Evolutionary conservation across 2,888 invertebrate species (phyloP).

Genomic region (Acleris laterana): DNA sequence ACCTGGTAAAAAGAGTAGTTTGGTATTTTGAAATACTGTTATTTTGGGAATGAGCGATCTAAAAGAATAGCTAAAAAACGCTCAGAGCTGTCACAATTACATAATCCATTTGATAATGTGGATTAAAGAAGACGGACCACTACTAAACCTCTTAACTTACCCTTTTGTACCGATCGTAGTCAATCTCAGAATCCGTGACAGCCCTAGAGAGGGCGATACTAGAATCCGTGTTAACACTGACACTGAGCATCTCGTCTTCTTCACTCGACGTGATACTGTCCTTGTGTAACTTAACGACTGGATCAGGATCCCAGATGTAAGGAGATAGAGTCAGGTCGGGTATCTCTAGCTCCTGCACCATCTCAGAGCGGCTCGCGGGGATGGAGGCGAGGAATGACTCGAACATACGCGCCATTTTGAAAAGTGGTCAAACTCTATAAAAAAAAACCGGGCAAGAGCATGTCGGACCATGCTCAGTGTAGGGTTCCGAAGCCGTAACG

Average conservation of each 20-base stretch:
- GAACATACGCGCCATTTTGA: constrained; percentile 66
- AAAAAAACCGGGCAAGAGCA: no score
- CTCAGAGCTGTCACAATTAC: no score
- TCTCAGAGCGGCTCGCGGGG: constrained; percentile 63
- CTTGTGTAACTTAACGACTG: constrained; percentile 37
- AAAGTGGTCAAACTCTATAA: no score
- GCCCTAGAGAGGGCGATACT: constrained; percentile 70
- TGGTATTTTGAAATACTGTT: no score
- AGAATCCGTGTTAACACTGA: constrained; percentile 61
- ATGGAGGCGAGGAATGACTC: constrained; percentile 60
- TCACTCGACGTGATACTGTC: constrained; percentile 57
- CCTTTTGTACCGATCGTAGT: constrained; percentile 63
- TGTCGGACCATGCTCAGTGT: no score
- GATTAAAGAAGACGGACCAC: no score
- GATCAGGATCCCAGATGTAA: constrained; percentile 62
- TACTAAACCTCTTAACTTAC: constrained; percentile 49
- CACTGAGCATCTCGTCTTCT: constrained; percentile 49
- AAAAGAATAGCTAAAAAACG: no score
- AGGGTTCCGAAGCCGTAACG: no score
- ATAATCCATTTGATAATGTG: no score
- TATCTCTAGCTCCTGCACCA: constrained; percentile 68
- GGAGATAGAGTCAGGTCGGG: constrained; percentile 63
- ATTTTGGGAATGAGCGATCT: no score
- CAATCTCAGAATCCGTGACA: constrained; percentile 76
- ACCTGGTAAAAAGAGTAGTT: no score